Evolutionary conservation across 1,140 invertebrate genomes (phyloP).

Genomic region (Cheumatopsyche charites): DNA sequence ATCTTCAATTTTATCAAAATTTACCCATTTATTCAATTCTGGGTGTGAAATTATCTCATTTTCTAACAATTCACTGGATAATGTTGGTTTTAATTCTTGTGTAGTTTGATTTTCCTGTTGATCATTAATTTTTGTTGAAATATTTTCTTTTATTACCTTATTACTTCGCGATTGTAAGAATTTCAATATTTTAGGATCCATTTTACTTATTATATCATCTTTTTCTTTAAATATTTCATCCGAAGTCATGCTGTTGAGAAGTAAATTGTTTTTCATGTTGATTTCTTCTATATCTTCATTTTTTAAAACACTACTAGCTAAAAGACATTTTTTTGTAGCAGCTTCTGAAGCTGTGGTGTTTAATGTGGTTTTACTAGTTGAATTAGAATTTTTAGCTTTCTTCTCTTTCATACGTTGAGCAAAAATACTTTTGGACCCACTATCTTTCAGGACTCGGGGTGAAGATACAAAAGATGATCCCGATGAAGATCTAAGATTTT

Average conservation of each 20-base stretch:
- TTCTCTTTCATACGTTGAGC: conserved; percentile 50
- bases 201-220: conserved; percentile 66
- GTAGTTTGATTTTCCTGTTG: conserved; percentile 48
- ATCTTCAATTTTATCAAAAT: conserved; percentile 81
- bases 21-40: conserved; percentile 73
- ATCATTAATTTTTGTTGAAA: conserved; percentile 45
- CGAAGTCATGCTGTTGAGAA: conserved; percentile 71
- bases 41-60: conserved; percentile 67
- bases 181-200: conserved; percentile 71
- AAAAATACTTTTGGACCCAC: conserved; percentile 51
- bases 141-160: conserved; percentile 31
- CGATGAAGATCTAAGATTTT: conserved; percentile 53
- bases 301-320: conserved; percentile 60
- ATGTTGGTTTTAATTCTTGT: conserved; percentile 41
- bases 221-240: conserved; percentile 79
- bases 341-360: too few relatives aligned
- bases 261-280: conserved; percentile 75
- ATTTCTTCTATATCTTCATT: conserved; percentile 67
- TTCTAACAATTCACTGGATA: conserved; percentile 54
- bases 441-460: conserved; percentile 42
- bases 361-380: neutral
- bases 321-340: too few relatives aligned
- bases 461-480: conserved; percentile 49
- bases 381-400: conserved; percentile 7
- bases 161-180: conserved; percentile 68